Base-by-base conservation (phyloP, 1,140 invertebrate species). In the Diorhabda sublineata region DNA sequence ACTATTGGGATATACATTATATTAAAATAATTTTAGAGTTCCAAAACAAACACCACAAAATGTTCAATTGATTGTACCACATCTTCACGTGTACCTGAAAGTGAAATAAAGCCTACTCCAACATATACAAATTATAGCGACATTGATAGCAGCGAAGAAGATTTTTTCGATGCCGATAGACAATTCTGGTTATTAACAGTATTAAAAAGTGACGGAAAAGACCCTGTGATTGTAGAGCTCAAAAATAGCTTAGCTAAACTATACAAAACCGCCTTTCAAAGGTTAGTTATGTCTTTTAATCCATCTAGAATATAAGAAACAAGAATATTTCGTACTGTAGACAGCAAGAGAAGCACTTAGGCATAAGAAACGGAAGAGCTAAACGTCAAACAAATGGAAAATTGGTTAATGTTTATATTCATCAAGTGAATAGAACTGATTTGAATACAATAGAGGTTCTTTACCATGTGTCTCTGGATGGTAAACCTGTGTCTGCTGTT, bases 181-280 rank as follows among this genome's bases (percentile, higher is more conserved):
- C 84, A 90, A 42, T 94, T 92, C 80, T 94, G 92, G 92, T 78
- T 94, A 45, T 77, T 93, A 2, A 94, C 92, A 3, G 89, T 93
- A 44, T 84, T 93, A 58, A 78, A 78, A 72, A 78, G 73, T 57
- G 77, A 80, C 63, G 79, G 79, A 1, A 78, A 77, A 71, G 77
- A 79, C 62, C 79, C 78, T 42, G 71, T 76, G 44, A 69, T 81
- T 58, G 71, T 72, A 11, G 85, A 84, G 68, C 79, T 89, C 2
- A 86, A 87, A 75, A 81, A 87, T 61, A 85, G 84, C 71, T 79
- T 89, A 47, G 87, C 87, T 3, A 84, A 86, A 66, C 76, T 89
- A 26, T 89, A 89, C 75, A 85, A 87, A 61, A 84, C 85, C 70
- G 88, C 87, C 26, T 89, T 89, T 77, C 82, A 87, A 59, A 86